Evolutionary conservation across 2,888 invertebrate species (phyloP), one percentile per base, ranked within the genome.

Genomic region (Deroplatys truncata): DNA sequence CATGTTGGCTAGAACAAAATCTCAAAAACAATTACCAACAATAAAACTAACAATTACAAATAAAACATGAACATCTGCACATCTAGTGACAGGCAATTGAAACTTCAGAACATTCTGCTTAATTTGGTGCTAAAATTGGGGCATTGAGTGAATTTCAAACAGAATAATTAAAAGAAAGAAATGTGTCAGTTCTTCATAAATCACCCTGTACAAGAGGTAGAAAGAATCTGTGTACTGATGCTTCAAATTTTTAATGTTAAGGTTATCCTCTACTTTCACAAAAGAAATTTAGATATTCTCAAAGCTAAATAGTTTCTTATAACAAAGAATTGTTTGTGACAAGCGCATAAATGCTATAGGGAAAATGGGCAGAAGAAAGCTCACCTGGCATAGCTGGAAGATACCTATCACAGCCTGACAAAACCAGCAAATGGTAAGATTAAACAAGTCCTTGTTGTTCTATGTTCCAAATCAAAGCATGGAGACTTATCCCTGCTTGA

Each of bases 331-430:
- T 72, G 56, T 72, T 72, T 84, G 35, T 84, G 29, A 84, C 25
- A 72, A 72, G 90, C 88, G 89, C 90, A 93, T 89, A 90, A 86
- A 88, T 90, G 90, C 92, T 92, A 25, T 93, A 96, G 96, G 96
- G 96, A 84, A 94, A 94, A 91, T 96, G 95, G 95, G 94, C 94
- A 92, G 93, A 93, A 85, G 94, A 94, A 91, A 95, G 95, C 91
- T 94, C 95, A 91, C 93, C 94, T 94, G 28, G 94, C 94, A 92
- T 94, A 93, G 94, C 94, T 92, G 93, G 94, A 89, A 86, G 91
- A 88, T 91, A 90, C 43, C 90, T 91, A 29, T 87, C 90, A 31
- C 91, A 91, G 88, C 90, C 90, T 83, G 91, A 91, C 89, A 91
- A 90, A 90, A 91, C 90, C 82, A 89, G 90, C 91, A 90, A 90